These are phyloP conservation scores for Alviniconcha strummeri DNA, from an alignment of 2,888 invertebrate species.

Conservation along the genomic window DNA sequence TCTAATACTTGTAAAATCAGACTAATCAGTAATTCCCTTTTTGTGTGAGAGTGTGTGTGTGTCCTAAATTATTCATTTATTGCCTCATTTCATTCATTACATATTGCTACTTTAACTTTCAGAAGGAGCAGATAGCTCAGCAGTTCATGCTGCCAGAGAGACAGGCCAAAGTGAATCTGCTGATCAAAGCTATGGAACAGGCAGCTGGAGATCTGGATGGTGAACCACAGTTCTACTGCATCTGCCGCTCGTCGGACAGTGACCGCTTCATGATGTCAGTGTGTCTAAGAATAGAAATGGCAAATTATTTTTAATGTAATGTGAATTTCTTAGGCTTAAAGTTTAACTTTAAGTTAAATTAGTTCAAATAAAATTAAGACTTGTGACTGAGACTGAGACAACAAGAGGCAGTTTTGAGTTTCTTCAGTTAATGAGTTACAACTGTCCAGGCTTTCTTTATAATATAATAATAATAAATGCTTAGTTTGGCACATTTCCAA, in stretches of 20 bases:
- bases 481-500: too few relatives aligned
- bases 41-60: too few relatives aligned
- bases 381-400: too few relatives aligned
- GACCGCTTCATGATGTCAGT: conserved; percentile 96
- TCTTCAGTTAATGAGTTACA: too few relatives aligned
- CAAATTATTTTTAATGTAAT: neutral
- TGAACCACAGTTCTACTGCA: conserved; percentile 81
- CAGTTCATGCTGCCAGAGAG: conserved; percentile 61
- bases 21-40: too few relatives aligned
- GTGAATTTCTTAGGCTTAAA: neutral
- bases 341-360: neutral
- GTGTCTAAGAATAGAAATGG: neutral
- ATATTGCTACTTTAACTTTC: neutral
- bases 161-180: conserved; percentile 64
- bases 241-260: conserved; percentile 94
- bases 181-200: conserved; percentile 62
- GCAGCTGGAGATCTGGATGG: conserved; percentile 45
- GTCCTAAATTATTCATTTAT: too few relatives aligned
- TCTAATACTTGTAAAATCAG: too few relatives aligned
- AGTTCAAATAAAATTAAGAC: neutral
- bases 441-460: too few relatives aligned
- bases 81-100: too few relatives aligned
- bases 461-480: too few relatives aligned
- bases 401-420: too few relatives aligned
- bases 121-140: conserved; percentile 55